phyloP scores from a whole-genome alignment of 2,797 vertebrate species.

The Melanotaenia parkinsoni region DNA sequence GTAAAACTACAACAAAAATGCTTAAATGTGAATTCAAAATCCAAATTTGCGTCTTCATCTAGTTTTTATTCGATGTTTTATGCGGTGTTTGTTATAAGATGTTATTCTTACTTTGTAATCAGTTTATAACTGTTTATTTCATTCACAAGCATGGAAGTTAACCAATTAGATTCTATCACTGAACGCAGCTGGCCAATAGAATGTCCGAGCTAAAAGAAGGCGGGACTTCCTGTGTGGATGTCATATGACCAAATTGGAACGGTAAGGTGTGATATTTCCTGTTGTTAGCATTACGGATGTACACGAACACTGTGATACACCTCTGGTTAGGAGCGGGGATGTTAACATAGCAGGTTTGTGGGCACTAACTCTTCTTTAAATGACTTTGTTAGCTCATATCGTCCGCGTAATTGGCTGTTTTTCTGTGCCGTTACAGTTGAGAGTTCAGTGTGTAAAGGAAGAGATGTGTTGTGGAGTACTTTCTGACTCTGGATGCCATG shows the following conservation, averaged over 20 bases:
- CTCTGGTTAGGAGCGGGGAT: background rate
- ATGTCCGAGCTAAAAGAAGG: background rate
- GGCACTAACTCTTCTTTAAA: background rate
- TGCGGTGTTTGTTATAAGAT: background rate
- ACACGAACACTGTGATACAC: background rate
- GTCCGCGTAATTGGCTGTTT: background rate
- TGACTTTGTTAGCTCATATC: background rate
- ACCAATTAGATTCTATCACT: conserved; percentile 16
- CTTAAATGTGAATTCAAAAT: background rate
- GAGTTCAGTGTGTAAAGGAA: background rate
- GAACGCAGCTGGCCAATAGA: conserved; percentile 48
- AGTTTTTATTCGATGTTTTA: background rate
- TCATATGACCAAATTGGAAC: conserved; percentile 72
- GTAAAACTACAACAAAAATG: background rate
- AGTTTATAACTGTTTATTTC: background rate
- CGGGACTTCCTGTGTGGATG: conserved; percentile 60
- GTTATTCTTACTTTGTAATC: background rate
- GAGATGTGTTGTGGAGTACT: too few species aligned
- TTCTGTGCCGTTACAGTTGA: background rate
- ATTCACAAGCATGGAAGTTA: background rate
- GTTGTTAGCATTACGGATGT: background rate
- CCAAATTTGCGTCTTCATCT: background rate
- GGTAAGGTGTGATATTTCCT: conserved; percentile 44
- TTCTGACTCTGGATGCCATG: too few species aligned
- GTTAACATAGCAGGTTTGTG: background rate